phyloP scores from a whole-genome alignment of 1,140 invertebrate species.

The Procambarus clarkii region DNA sequence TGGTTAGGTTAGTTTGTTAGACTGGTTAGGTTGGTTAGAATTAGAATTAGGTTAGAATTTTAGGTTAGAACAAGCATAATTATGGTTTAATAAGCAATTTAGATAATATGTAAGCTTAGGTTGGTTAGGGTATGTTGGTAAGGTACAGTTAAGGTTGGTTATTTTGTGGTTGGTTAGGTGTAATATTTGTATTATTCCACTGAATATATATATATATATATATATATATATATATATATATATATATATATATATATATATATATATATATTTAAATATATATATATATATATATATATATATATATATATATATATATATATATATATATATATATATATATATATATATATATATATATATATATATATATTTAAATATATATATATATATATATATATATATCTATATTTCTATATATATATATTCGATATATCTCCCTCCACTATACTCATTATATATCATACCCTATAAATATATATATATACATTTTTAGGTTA shows the following conservation, averaged over 20 bases:
- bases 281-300: constrained; percentile 34
- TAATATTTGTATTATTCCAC: too few relatives aligned
- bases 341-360: constrained; percentile 12
- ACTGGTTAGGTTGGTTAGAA: too few relatives aligned
- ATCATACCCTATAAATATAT: background rate
- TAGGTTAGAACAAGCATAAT: too few relatives aligned
- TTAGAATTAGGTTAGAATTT: too few relatives aligned
- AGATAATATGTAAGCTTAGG: too few relatives aligned
- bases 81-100: too few relatives aligned
- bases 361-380: constrained; percentile 4
- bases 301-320: constrained; percentile 12
- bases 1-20: too few relatives aligned
- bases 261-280: constrained; percentile 25
- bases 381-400: constrained; percentile 12
- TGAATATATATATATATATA: constrained; percentile 8
- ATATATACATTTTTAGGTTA: too few relatives aligned
- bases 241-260: constrained; percentile 32
- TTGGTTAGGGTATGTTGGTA: too few relatives aligned
- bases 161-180: too few relatives aligned
- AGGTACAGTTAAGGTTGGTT: too few relatives aligned
- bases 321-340: constrained; percentile 9
- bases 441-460: background rate
- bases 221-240: constrained; percentile 8
- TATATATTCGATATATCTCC: background rate
- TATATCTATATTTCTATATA: too few relatives aligned